Conservation (phyloP, 2,113 vertebrate species). For the Caretta caretta region DNA sequence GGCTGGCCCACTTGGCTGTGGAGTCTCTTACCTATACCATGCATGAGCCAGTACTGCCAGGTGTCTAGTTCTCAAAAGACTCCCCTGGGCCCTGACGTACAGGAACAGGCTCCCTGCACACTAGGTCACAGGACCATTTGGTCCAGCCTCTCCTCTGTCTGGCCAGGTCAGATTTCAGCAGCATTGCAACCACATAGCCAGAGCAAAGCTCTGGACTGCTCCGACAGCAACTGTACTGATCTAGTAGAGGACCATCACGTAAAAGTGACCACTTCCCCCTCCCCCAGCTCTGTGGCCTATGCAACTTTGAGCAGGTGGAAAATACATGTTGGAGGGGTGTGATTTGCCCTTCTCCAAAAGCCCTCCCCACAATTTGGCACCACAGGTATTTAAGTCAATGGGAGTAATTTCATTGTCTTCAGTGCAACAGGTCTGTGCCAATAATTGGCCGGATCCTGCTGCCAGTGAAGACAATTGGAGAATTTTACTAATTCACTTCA, state of each 20-base stretch:
- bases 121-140: no score
- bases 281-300: not conserved
- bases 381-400: not conserved
- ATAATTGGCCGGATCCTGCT: not conserved
- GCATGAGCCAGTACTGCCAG: not conserved
- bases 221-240: not conserved
- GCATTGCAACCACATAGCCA: not conserved
- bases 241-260: not conserved
- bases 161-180: not conserved
- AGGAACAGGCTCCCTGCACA: not conserved
- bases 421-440: not conserved
- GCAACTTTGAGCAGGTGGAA: not conserved
- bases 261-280: not conserved
- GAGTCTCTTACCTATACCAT: no score
- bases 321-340: not conserved
- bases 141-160: not conserved
- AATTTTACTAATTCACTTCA: no score
- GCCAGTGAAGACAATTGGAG: no score
- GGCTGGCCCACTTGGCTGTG: no score
- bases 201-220: not conserved
- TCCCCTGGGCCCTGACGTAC: not conserved
- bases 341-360: not conserved
- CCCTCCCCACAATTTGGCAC: not conserved
- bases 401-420: not conserved
- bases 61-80: not conserved